Base-by-base conservation (phyloP, 1,140 invertebrate species). In the Limonius californicus region DNA sequence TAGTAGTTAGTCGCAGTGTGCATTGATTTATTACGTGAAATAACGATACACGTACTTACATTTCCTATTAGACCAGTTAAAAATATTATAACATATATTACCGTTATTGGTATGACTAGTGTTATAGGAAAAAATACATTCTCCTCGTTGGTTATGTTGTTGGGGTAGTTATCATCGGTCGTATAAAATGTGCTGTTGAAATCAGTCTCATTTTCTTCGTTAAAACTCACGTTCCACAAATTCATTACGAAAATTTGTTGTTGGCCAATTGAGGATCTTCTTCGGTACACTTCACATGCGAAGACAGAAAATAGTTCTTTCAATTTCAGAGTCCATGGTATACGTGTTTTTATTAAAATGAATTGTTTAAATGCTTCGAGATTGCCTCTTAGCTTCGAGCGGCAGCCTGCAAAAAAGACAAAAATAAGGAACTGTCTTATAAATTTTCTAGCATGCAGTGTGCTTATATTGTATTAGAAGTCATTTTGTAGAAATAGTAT, bases 1-100 rank as follows among this genome's bases (percentile, higher is more conserved):
- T 94, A 94, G 70, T 88, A 93, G 76, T 94, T 94, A 2, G 89
- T 90, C 1, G 89, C 87, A 0, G 88, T 90, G 73, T 90, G 89
- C 87, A 94, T 89, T n/a, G 85, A 88, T 45, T 86, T 85, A 71
- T 93, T 94, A 9, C 85, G 78, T 0, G 86, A 82, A 16, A 95
- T 94, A 6, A 95, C 92, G 32, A 93, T 79, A 72, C 92, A 94
- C 6, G 91, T 94, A 68, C 87, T 88, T 4, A 91, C 77, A 73
- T 96, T 96, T 7, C 93, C 93, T 42, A 94, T 71, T 0, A 94
- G 79, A n/a, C 92, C 92, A 0, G 87, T 84, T 0, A 93, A 66
- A 66, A 94, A 89, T 61, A 94, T 92, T 4, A 91, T 66, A 1
- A 78, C 76, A 73, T 94, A 94, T 18, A 88, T 80, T n/a, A 89